Evolutionary conservation across 1,140 invertebrate genomes (phyloP).

Genomic region (Sitophilus oryzae): DNA sequence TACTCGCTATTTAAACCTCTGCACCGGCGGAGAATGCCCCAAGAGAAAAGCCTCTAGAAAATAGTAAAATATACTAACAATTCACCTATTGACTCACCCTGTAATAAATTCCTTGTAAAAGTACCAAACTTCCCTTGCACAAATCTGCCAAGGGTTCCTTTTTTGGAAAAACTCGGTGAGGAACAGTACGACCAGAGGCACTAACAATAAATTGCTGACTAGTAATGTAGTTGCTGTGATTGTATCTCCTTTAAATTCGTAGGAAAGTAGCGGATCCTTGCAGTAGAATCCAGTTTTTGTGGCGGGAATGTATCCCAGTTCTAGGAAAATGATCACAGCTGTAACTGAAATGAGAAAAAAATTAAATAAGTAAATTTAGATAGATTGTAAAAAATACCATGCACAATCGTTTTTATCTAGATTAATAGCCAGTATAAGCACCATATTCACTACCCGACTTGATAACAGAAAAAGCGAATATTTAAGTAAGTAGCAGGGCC

Average conservation of each 20-base stretch:
- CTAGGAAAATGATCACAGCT: constrained; percentile 41
- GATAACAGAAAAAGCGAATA: too few relatives aligned
- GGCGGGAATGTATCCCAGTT: constrained; percentile 49
- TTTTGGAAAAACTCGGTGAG: constrained; percentile 30
- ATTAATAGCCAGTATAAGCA: too few relatives aligned
- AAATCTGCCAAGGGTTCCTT: constrained; percentile 20
- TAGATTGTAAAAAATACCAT: too few relatives aligned
- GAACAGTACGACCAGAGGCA: constrained; percentile 42
- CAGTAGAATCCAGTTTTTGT: constrained; percentile 54
- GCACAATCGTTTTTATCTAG: too few relatives aligned
- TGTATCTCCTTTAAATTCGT: constrained; percentile 56
- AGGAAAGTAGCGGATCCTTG: constrained; percentile 56
- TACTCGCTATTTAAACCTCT: too few relatives aligned
- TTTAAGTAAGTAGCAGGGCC: too few relatives aligned
- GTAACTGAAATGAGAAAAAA: constrained; percentile 31
- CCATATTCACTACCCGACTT: too few relatives aligned
- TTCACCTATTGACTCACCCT: too few relatives aligned
- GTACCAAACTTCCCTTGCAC: constrained; percentile 30
- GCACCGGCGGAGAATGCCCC: too few relatives aligned
- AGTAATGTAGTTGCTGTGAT: constrained; percentile 46
- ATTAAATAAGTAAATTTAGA: constrained; percentile 3
- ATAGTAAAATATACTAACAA: too few relatives aligned
- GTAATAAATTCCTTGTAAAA: constrained; percentile 36
- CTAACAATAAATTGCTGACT: constrained; percentile 37
- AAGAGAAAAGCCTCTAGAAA: too few relatives aligned